These are phyloP conservation scores for Neoscelio sp. DNA, from an alignment of 2,888 invertebrate genomes.

Conservation along the genomic window DNA sequence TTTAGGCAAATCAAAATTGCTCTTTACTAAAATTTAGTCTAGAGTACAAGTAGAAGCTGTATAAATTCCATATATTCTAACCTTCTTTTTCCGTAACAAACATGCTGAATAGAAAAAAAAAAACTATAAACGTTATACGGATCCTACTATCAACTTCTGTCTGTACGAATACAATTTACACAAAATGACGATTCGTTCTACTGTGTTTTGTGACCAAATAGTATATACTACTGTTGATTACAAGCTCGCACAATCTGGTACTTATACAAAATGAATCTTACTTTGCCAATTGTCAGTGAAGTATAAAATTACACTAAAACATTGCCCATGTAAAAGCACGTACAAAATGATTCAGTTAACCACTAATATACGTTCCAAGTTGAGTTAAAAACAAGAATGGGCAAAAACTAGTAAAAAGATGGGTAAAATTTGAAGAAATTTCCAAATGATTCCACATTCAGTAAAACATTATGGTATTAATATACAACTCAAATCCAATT, in stretches of 20 bases:
- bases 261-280: conserved; percentile 44
- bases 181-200: conserved; percentile 56
- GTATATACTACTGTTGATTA: conserved; percentile 57
- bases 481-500: too few species aligned
- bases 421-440: too few species aligned
- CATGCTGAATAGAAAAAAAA: too few species aligned
- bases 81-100: too few species aligned
- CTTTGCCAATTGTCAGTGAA: conserved; percentile 45
- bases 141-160: too few species aligned
- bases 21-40: too few species aligned
- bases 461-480: not conserved
- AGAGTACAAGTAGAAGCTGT: too few species aligned
- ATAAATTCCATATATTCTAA: too few species aligned
- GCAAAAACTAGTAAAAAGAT: too few species aligned
- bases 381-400: not conserved
- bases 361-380: too few species aligned
- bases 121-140: too few species aligned
- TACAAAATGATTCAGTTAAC: conserved; percentile 55
- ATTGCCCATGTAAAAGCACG: conserved; percentile 63
- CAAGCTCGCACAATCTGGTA: conserved; percentile 44
- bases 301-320: conserved; percentile 60
- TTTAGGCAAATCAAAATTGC: too few species aligned
- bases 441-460: not conserved
- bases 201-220: conserved; percentile 46
- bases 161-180: not conserved